These are phyloP conservation scores for Phylloscopus collybita DNA, from an alignment of 2,797 vertebrate genomes.

Conservation along the genomic window DNA sequence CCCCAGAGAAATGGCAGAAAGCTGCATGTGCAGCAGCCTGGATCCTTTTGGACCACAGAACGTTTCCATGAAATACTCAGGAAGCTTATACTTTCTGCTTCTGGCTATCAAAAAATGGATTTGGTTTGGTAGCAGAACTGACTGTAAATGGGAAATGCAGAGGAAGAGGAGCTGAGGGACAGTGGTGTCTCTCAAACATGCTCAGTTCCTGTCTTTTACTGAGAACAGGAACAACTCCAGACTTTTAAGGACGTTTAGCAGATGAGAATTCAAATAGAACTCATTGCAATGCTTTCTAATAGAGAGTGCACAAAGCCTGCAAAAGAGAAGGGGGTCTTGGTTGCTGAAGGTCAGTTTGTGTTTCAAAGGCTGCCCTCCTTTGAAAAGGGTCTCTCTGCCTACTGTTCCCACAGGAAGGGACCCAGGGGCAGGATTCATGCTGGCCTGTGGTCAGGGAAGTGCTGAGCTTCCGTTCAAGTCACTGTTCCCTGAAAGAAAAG, in stretches of 20 bases:
- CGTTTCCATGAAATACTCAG: not conserved
- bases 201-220: conserved; percentile 31
- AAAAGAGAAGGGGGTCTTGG: not conserved
- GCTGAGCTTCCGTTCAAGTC: not conserved
- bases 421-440: not conserved
- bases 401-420: not conserved
- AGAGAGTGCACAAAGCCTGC: not conserved
- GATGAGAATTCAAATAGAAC: conserved; percentile 4
- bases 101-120: not conserved
- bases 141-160: not conserved
- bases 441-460: not conserved
- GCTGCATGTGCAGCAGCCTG: not conserved
- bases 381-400: conserved; percentile 1
- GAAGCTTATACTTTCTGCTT: not conserved
- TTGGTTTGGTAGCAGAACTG: not conserved
- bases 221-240: conserved; percentile 20
- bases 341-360: not conserved
- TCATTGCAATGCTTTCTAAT: not conserved
- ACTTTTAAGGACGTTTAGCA: conserved; percentile 42
- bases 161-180: not conserved
- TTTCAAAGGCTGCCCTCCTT: conserved; percentile 50
- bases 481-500: not conserved
- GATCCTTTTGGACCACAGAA: not conserved
- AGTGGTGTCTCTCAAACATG: not conserved
- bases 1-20: not conserved